Evolutionary conservation across 2,797 vertebrate genomes (phyloP).

Genomic region (Eulemur coronatus): DNA sequence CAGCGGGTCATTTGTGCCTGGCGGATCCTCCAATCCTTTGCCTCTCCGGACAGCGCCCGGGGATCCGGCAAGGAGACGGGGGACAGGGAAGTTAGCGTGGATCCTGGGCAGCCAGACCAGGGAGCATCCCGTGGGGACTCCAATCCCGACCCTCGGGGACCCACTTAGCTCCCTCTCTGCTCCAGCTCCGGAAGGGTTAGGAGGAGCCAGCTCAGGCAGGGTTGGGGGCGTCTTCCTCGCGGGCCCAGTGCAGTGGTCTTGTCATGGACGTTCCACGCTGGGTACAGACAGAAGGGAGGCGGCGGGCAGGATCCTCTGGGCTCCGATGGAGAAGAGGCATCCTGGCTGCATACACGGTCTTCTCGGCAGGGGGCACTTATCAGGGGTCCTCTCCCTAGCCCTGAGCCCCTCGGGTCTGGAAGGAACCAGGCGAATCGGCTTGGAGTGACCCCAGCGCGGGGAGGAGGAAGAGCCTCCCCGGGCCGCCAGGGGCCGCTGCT

Average conservation of each 20-base stretch:
- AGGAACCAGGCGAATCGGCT: not conserved
- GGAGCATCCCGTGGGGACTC: not conserved
- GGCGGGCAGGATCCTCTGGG: not conserved
- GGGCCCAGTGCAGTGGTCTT: not conserved
- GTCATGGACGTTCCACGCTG: not conserved
- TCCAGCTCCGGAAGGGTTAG: not conserved
- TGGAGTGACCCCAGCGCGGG: not conserved
- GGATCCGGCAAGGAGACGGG: not conserved
- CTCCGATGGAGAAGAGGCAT: not conserved
- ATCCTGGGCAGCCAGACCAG: not conserved
- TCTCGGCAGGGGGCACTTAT: not conserved
- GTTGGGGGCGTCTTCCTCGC: not conserved
- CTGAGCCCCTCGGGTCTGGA: not conserved
- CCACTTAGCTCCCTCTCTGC: not conserved
- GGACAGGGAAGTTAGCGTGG: slow-evolving; percentile 18
- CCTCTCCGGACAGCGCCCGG: not conserved
- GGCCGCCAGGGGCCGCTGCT: slow-evolving; percentile 66
- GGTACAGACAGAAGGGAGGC: not conserved
- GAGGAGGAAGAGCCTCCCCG: not conserved
- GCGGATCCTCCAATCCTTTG: not conserved
- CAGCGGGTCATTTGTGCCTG: not conserved
- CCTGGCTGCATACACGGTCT: not conserved
- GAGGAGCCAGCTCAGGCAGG: not conserved
- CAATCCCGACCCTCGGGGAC: not conserved
- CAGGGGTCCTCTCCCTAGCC: not conserved